phyloP scores from a whole-genome alignment of 2,797 vertebrate genomes.

The Euthynnus affinis region DNA sequence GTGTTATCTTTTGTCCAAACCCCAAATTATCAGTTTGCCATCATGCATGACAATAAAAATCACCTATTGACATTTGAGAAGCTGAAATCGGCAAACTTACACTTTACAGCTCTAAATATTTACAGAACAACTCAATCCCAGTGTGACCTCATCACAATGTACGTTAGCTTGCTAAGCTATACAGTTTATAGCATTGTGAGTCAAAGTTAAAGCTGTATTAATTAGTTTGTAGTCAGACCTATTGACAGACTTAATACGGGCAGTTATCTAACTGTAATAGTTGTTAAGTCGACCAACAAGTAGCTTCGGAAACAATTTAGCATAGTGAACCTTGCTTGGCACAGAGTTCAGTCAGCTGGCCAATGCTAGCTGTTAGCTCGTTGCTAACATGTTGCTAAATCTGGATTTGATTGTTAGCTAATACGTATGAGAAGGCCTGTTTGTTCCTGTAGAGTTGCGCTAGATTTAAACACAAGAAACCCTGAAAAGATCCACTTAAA shows the following conservation, averaged over 20 bases:
- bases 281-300: background rate
- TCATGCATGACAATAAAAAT: no score
- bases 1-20: no score
- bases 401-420: accelerated
- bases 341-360: background rate
- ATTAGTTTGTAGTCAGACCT: accelerated
- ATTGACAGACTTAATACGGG: accelerated
- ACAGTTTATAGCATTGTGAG: background rate
- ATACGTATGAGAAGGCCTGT: accelerated
- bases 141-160: background rate
- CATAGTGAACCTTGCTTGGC: background rate
- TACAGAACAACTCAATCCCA: background rate
- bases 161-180: conserved; percentile 22
- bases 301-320: conserved; percentile 4
- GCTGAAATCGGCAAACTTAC: no score
- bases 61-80: no score
- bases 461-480: accelerated
- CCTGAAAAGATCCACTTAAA: accelerated
- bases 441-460: accelerated
- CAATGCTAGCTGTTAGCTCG: conserved; percentile 30
- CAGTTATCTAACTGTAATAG: no score
- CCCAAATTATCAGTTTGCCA: no score
- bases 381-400: background rate
- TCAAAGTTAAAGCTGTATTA: background rate
- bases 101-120: no score